phyloP scores from a whole-genome alignment of 2,113 vertebrate genomes.

The Balaeniceps rex region DNA sequence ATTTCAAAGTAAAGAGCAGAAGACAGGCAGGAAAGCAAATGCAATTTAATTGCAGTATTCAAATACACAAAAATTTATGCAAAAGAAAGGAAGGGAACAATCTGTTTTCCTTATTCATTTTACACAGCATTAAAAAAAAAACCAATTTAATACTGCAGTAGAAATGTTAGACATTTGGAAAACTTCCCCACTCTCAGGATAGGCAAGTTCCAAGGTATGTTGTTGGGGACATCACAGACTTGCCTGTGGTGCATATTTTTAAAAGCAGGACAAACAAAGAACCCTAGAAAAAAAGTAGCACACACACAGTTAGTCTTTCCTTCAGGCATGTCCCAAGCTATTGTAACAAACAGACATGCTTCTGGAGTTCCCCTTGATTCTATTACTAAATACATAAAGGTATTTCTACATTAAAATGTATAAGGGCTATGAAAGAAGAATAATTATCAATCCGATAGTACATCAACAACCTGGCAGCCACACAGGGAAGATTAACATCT shows the following conservation, averaged over 20 bases:
- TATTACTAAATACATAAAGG: not conserved
- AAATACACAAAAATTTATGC: not conserved
- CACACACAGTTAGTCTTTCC: not conserved
- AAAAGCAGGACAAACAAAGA: not conserved
- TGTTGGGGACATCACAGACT: not conserved
- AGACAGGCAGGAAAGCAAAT: not conserved
- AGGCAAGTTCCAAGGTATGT: not conserved
- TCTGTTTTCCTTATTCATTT: not conserved
- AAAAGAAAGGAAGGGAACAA: rapidly evolving
- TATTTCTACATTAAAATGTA: not conserved
- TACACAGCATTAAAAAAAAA: not conserved
- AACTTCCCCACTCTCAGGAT: rapidly evolving
- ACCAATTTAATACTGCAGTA: not conserved
- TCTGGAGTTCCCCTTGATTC: not conserved
- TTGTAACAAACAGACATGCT: not conserved
- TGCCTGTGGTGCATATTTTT: not conserved
- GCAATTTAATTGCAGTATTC: not conserved
- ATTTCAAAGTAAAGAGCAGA: not conserved
- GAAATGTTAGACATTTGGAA: not conserved
- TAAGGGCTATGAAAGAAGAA: not conserved
- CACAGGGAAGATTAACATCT: not conserved
- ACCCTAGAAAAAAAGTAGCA: not conserved
- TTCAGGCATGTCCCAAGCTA: not conserved
- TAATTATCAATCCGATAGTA: not conserved
- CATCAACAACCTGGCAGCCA: not conserved